Percentiles rank a stretch among this genome's conserved stretches.
Conservation (phyloP, 2,113 vertebrate species). For the Urocolius indicus region DNA sequence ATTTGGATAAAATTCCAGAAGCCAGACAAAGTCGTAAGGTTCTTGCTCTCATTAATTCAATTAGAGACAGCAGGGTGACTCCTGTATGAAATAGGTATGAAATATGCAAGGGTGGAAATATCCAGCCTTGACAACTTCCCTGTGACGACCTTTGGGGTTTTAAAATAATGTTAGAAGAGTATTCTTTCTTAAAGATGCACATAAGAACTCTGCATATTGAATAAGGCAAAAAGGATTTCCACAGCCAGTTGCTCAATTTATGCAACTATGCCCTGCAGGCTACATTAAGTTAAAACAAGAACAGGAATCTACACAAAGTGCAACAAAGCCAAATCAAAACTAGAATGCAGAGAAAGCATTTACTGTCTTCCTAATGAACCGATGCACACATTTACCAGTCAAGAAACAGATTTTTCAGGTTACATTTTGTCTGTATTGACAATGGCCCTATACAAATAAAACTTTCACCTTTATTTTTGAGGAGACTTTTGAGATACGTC, state of each 20-base stretch:
- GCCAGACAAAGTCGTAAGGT: not conserved
- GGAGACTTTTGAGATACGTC: not conserved
- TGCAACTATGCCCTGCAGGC: not conserved
- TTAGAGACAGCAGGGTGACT: not conserved
- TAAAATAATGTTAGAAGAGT: not conserved
- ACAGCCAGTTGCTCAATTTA: not conserved
- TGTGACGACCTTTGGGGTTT: not conserved
- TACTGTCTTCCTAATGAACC: not conserved
- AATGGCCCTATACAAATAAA: not conserved
- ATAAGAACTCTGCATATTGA: not conserved
- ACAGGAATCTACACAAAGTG: not conserved
- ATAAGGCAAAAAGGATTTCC: not conserved
- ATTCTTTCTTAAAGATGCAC: not conserved
- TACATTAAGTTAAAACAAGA: not conserved
- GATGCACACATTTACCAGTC: not conserved
- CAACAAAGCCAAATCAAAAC: not conserved
- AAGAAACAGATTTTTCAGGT: not conserved
- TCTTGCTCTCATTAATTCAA: not conserved
- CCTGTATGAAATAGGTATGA: not conserved
- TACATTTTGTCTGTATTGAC: not conserved
- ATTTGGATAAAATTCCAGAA: not conserved
- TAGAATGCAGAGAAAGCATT: not conserved
- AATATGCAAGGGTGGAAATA: not conserved
- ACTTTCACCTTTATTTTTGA: not conserved
- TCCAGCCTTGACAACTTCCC: not conserved